Evolutionary conservation across 2,797 vertebrate genomes (phyloP).

Genomic region (Tragopan temminckii): DNA sequence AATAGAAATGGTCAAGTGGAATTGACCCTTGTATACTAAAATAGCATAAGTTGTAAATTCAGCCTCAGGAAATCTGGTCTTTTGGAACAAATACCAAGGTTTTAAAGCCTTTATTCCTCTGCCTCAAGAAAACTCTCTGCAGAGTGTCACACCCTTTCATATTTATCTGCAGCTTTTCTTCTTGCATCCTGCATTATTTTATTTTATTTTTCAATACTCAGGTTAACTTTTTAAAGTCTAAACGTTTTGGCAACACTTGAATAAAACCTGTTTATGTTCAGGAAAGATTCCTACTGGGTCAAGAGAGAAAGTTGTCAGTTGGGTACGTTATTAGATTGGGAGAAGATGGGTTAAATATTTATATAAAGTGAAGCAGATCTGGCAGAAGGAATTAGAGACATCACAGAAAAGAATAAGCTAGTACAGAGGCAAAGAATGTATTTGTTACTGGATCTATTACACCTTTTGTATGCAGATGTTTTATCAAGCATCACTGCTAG

Average conservation of each 20-base stretch:
- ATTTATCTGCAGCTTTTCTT: neutral
- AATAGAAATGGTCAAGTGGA: constrained; percentile 57
- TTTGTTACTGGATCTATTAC: neutral
- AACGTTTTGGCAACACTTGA: neutral
- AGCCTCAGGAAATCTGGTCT: constrained; percentile 46
- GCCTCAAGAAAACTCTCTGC: neutral
- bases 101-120: constrained; percentile 23
- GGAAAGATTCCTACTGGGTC: neutral
- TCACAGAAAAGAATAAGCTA: neutral
- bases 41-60: constrained; percentile 49
- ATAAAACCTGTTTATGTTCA: neutral
- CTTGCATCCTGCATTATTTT: neutral
- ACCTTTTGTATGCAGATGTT: neutral
- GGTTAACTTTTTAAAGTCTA: neutral
- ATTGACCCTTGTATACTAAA: constrained; percentile 55
- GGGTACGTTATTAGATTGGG: neutral
- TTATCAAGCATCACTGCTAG: neutral
- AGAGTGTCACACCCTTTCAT: neutral
- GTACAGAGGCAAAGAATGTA: neutral
- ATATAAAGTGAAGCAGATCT: neutral
- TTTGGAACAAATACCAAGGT: constrained; percentile 25
- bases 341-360: constrained; percentile 14
- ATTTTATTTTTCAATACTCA: neutral
- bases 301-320: neutral
- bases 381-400: neutral